Base-by-base conservation (phyloP, 2,888 invertebrate genomes). In the Rhamphomyia laevipes region DNA sequence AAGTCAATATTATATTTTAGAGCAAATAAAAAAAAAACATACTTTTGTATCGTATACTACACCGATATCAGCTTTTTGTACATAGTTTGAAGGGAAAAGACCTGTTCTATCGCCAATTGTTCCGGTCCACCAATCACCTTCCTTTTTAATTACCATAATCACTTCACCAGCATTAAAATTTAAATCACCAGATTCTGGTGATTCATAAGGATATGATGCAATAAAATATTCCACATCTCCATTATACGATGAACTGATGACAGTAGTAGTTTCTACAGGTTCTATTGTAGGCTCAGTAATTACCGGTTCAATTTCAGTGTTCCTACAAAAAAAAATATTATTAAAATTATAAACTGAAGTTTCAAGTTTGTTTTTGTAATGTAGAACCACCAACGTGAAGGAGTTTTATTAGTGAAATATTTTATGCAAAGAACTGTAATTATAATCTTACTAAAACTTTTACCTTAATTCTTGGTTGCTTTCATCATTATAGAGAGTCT, bases 51-150 rank as follows among this genome's bases (percentile, higher is more conserved):
- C 41, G 18, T 47, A 44, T 16, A 49, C 55, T 11, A 51, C 54
- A 0, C 73, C 71, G 31, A 70, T 73, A 56, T 79, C 78, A 2
- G 80, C 81, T 44, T 78, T 81, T 61, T 86, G 85, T 48, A 91
- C 97, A 72, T 97, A 99, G 75, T 95, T 97, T 2, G 92, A 93
- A 0, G 99, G 99, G 73, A 99, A 99, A 57, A 97, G 93, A 48
- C 99, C 99, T 11, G 78, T 80, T 54, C 83, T 69, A 59, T 81
- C 76, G 38, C 85, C 89, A 57, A 92, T 79, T 55, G 82, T 80
- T 27, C 97, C 97, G 5, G 95, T 95, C 97, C 97, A 99, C 97
- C 97, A 99, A 65, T 97, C 96, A 0, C 94, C 96, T 53, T 96
- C 94, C 54, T 87, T 82, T 54, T 91, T 84, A 37, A 81, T 78